phyloP scores from a whole-genome alignment of 2,113 vertebrate genomes.

The Dasyprocta punctata region DNA sequence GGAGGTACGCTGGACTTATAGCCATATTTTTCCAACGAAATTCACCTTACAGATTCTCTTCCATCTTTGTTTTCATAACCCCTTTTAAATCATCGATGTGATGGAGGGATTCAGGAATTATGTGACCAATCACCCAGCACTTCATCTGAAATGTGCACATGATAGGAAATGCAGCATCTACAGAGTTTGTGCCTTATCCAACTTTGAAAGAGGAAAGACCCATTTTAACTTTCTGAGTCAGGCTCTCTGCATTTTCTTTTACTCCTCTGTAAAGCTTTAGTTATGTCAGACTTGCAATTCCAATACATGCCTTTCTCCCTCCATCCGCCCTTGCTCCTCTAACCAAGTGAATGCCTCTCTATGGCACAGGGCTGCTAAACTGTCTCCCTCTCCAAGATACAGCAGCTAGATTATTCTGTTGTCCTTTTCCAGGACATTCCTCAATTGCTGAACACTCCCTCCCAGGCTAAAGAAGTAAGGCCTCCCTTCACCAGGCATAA shows the following conservation, averaged over 20 bases:
- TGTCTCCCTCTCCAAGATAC: accelerated
- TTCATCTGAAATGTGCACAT: background rate
- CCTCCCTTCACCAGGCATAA: background rate
- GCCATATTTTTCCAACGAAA: background rate
- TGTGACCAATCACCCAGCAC: accelerated
- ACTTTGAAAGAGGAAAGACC: background rate
- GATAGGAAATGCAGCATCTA: accelerated
- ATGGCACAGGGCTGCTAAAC: accelerated
- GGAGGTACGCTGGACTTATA: background rate
- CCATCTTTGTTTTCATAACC: too few relatives aligned
- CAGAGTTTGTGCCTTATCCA: background rate
- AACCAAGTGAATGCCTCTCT: accelerated
- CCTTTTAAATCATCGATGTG: background rate
- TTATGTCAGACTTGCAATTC: background rate
- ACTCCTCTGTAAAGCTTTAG: background rate
- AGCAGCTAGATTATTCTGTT: too few relatives aligned
- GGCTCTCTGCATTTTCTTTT: background rate
- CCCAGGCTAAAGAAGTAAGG: background rate
- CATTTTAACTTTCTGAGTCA: too few relatives aligned
- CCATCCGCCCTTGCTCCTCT: accelerated
- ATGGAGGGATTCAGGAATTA: background rate
- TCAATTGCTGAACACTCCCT: accelerated
- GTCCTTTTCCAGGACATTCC: background rate
- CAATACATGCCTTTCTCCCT: accelerated
- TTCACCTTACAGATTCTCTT: background rate